Base-by-base conservation (phyloP, 2,888 invertebrate genomes). In the Polymixis lichenea region DNA sequence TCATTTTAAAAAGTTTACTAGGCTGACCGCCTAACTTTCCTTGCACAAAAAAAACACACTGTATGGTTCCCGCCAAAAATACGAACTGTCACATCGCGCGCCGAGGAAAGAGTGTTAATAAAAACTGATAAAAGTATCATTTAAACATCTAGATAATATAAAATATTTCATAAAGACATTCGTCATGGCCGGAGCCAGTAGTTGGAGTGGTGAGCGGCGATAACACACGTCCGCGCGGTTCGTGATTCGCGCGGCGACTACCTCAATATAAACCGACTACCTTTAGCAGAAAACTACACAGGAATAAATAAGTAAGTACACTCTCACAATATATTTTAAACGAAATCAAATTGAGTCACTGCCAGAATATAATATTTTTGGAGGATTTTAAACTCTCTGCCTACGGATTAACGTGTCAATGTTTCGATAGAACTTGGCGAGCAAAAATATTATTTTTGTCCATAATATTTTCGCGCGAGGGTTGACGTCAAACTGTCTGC, bases 41-140 rank as follows among this genome's bases (percentile, higher is more conserved):
- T 84, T 82, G 83, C 89, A 82, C 82, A 71, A 80, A 85, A 80
- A 85, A 75, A 80, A 72, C 82, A 80, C 86, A 87, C 86, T 72
- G 79, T 78, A 72, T 82, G 38, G 56, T 85, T 87, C 88, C 89
- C 86, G 89, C 85, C 85, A 85, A 87, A 89, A 85, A 55, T 77
- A 78, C 84, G 78, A 86, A 91, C 91, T 91, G 89, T 84, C 91
- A 89, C 91, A 89, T 90, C 83, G 89, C 84, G 84, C 83, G 82
- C 75, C 78, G 73, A 84, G 77, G 80, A 62, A 84, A 85, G 88
- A 88, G 80, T 84, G 86, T 85, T 89, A 89, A 75, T 77, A 86
- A 89, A 88, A 86, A 89, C 89, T 91, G 92, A 93, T 93, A 91
- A 89, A 88, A 84, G 78, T 92, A 92, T 92, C 90, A 87, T 88